Evolutionary conservation across 2,113 vertebrate species (phyloP), one percentile per base, ranked within the genome.

Genomic region (Larimichthys crocea): DNA sequence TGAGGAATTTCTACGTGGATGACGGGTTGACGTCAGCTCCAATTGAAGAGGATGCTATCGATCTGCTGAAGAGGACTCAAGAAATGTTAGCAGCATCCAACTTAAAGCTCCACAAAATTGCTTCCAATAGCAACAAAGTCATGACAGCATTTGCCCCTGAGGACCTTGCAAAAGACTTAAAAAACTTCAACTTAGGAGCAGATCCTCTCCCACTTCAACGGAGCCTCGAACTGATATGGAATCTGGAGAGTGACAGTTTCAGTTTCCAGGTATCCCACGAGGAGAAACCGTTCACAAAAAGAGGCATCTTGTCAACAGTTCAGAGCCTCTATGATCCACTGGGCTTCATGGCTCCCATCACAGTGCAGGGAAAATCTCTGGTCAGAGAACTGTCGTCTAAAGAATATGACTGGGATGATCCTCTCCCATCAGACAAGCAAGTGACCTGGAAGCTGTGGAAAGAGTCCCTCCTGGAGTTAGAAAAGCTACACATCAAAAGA

Each of bases 121-220:
- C 35, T 14, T 65, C 74, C 3, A 65, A 65, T 1, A 65, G 74
- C 31, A 55, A 2, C 6, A 11, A 56, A 2, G 62, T 65, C 10
- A 76, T 76, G 50, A 20, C 3, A 26, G 50, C 74, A 11, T 76
- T 76, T 4, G 3, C 50, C 11, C 6, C 40, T 0, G 22, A 44
- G 0, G 40, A 76, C 8, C 61, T 76, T 7, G 50, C 62, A 15
- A 76, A 56, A 20, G 62, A 65, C 2, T n/a, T 76, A 19, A 76
- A 56, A 24, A 17, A 76, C 17, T 22, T 65, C 1, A 3, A 76
- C 22, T n/a, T 66, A 0, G 62, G 35, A 4, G 20, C 35, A 56
- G 73, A 65, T 8, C 16, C 42, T 14, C 61, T 60, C 6, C 72
- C 48, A 1, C 15, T 49, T 17, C 48, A 17, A 3, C 15, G 48